A percentile compares a stretch with the other conserved stretches of the same genome.
phyloP scores from a whole-genome alignment of 2,113 vertebrate genomes.

The Daubentonia madagascariensis region DNA sequence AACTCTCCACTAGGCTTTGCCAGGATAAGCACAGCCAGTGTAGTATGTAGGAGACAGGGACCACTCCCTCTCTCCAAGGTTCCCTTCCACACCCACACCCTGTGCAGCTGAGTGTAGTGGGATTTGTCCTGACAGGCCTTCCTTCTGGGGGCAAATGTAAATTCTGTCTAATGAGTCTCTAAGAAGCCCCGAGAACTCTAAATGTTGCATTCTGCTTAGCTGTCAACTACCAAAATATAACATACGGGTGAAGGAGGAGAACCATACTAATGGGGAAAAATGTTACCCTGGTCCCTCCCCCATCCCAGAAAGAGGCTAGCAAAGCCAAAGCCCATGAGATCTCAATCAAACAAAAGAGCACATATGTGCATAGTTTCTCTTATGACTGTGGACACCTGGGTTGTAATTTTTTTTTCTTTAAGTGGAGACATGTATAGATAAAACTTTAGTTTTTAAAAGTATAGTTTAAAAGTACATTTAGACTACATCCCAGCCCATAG shows the following conservation, averaged over 20 bases:
- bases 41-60: constrained; percentile 61
- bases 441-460: constrained; percentile 12
- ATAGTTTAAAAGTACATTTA: constrained; percentile 35
- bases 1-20: constrained; percentile 70
- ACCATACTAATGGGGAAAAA: not conserved
- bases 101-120: constrained; percentile 37
- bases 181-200: not conserved
- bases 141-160: constrained; percentile 41
- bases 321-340: constrained; percentile 43
- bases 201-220: constrained; percentile 22
- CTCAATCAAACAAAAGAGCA: not conserved
- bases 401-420: constrained; percentile 2
- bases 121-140: constrained; percentile 45
- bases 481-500: constrained; percentile 16
- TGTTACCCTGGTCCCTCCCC: not conserved
- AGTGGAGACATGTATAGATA: not conserved
- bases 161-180: constrained; percentile 28
- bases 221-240: constrained; percentile 30
- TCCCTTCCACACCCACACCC: constrained; percentile 64
- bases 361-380: constrained; percentile 12
- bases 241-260: not conserved
- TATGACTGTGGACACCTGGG: not conserved
- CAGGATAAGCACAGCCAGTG: constrained; percentile 73
- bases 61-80: constrained; percentile 64
- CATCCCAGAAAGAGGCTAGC: not conserved